A percentile compares a stretch with the other conserved stretches of the same genome.
Conservation (phyloP, 2,888 invertebrate species). For the Sialis fuliginosa region DNA sequence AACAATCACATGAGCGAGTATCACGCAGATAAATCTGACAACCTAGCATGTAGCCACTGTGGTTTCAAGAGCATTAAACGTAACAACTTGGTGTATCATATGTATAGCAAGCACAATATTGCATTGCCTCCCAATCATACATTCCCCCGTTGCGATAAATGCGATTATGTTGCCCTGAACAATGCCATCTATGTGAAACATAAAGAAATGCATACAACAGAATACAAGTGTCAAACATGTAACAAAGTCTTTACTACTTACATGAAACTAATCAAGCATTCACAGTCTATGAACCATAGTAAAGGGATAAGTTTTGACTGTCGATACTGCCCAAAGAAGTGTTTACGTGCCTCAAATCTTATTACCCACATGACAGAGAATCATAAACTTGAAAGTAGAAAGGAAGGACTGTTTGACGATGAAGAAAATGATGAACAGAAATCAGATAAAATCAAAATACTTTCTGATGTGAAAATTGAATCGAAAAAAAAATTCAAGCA, state of each 20-base stretch:
- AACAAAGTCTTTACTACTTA: slow-evolving; percentile 27
- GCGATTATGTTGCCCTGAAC: slow-evolving; percentile 58
- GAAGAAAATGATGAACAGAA: slow-evolving; percentile 32
- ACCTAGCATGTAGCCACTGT: slow-evolving; percentile 68
- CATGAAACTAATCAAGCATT: slow-evolving; percentile 2
- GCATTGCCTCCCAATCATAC: slow-evolving; percentile 43
- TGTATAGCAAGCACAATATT: slow-evolving; percentile 63
- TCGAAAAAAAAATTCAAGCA: slow-evolving; percentile 10
- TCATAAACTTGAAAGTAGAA: slow-evolving; percentile 43
- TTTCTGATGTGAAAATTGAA: slow-evolving; percentile 21
- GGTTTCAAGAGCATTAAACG: slow-evolving; percentile 58
- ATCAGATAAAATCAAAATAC: slow-evolving; percentile 32
- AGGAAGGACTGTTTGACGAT: slow-evolving; percentile 37
- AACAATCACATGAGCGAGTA: slow-evolving; percentile 66
- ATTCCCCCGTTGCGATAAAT: slow-evolving; percentile 64
- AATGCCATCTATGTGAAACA: slow-evolving; percentile 53
- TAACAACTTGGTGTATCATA: slow-evolving; percentile 58
- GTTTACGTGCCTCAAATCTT: slow-evolving; percentile 47
- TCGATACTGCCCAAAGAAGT: slow-evolving; percentile 58
- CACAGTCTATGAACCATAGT: slow-evolving; percentile 8
- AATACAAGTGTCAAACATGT: slow-evolving; percentile 36
- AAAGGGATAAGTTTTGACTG: slow-evolving; percentile 29
- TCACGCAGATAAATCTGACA: slow-evolving; percentile 60
- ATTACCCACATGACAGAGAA: slow-evolving; percentile 50
- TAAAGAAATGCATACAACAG: slow-evolving; percentile 40